Evolutionary conservation across 2,113 vertebrate species (phyloP).

Genomic region (Ornithorhynchus anatinus): DNA sequence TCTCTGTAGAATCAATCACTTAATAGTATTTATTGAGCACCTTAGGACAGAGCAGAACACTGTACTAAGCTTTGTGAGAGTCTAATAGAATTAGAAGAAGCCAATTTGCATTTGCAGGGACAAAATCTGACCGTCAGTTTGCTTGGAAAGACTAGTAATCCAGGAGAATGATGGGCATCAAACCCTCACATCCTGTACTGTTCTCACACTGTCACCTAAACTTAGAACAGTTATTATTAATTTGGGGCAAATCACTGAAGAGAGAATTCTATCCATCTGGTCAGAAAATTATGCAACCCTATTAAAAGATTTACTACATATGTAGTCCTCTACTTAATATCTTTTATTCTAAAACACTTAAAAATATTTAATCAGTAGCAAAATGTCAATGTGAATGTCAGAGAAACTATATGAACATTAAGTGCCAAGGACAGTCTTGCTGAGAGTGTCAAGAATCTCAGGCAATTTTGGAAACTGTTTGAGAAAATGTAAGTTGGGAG

Average conservation of each 20-base stretch:
- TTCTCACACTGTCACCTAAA: slow-evolving; percentile 32
- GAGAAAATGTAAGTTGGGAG: slow-evolving; percentile 13
- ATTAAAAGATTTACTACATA: slow-evolving; percentile 39
- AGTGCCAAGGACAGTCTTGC: slow-evolving; percentile 7
- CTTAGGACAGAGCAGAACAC: too few relatives aligned
- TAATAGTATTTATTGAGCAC: too few relatives aligned
- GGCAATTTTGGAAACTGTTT: slow-evolving; percentile 5
- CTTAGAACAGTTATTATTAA: slow-evolving; percentile 34
- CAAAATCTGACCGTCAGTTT: not conserved
- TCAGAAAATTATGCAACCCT: slow-evolving; percentile 41
- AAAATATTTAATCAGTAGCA: slow-evolving; percentile 45
- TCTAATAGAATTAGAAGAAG: too few relatives aligned
- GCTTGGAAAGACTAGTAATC: not conserved
- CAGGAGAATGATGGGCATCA: slow-evolving; percentile 19
- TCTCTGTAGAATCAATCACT: too few relatives aligned
- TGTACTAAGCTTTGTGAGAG: too few relatives aligned
- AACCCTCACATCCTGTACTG: slow-evolving; percentile 17
- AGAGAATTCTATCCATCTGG: slow-evolving; percentile 44
- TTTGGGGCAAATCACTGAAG: slow-evolving; percentile 13
- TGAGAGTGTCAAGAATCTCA: not conserved
- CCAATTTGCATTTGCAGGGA: too few relatives aligned
- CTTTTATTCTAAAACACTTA: slow-evolving; percentile 39
- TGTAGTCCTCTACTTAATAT: slow-evolving; percentile 43
- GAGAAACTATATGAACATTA: slow-evolving; percentile 25
- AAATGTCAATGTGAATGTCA: slow-evolving; percentile 42